Evolutionary conservation across 2,113 vertebrate species (phyloP).

Genomic region (Gasterosteus aculeatus): DNA sequence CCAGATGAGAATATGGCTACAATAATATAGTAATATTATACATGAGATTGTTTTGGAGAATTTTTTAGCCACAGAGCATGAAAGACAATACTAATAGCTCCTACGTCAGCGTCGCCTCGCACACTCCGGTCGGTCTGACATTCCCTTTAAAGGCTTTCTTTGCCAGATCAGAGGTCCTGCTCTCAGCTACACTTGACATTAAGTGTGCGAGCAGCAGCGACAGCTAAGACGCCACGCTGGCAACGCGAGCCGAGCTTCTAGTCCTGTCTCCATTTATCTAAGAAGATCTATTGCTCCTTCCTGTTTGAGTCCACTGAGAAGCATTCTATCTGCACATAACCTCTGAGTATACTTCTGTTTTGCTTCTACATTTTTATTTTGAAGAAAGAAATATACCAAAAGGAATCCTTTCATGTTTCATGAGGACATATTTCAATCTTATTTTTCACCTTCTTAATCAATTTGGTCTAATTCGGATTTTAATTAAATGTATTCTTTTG

Average conservation of each 20-base stretch:
- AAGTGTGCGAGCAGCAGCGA: conserved; percentile 44
- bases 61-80: conserved; percentile 2
- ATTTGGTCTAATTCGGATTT: not conserved
- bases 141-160: conserved; percentile 57
- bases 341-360: conserved; percentile 20
- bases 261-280: conserved; percentile 45
- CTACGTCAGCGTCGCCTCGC: conserved; percentile 33
- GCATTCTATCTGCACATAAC: conserved; percentile 26
- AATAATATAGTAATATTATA: no score
- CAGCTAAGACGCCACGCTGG: conserved; percentile 48
- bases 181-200: conserved; percentile 63
- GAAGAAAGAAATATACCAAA: not conserved
- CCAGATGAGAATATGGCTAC: conserved; percentile 1
- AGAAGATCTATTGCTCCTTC: conserved; percentile 37
- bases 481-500: not conserved
- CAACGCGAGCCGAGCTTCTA: conserved; percentile 52
- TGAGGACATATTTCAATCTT: not conserved
- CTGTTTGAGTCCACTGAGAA: conserved; percentile 15
- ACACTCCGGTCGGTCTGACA: conserved; percentile 49
- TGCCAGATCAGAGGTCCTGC: conserved; percentile 69
- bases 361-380: conserved; percentile 38
- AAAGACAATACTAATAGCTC: conserved; percentile 34
- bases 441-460: not conserved
- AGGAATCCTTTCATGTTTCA: conserved; percentile 22
- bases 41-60: not conserved